Conservation (phyloP, 1,140 invertebrate species). For the Polypedilum pembai region DNA sequence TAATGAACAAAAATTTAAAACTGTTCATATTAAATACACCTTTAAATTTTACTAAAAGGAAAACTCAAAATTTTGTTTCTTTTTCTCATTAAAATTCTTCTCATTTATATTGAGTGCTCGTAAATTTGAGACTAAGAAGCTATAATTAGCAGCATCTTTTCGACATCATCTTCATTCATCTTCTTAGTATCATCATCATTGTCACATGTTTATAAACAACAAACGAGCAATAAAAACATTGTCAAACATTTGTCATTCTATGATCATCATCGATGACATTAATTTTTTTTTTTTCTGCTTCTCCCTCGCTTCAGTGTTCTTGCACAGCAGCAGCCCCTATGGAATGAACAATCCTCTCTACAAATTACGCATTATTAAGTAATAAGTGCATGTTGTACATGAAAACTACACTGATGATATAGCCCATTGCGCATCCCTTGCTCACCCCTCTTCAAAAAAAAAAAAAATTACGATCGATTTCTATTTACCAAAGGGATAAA, state of each 20-base stretch:
- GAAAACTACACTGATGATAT: background rate
- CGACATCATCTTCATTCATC: too few relatives aligned
- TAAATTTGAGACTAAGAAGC: too few relatives aligned
- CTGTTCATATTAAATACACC: too few relatives aligned
- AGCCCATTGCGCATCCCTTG: background rate
- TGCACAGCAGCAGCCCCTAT: background rate
- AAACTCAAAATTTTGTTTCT: too few relatives aligned
- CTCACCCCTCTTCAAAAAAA: background rate
- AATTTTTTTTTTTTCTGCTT: background rate
- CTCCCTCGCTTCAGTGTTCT: background rate
- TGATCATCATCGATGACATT: background rate
- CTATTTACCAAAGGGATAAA: background rate
- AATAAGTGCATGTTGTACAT: slow-evolving; percentile 9
- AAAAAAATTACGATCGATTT: too few relatives aligned
- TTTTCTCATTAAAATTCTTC: too few relatives aligned
- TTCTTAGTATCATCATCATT: background rate
- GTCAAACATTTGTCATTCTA: background rate
- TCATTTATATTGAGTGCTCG: too few relatives aligned
- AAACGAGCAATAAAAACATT: background rate
- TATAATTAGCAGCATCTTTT: too few relatives aligned
- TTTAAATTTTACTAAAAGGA: too few relatives aligned
- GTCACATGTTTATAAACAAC: background rate
- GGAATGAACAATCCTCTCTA: background rate
- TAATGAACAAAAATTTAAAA: too few relatives aligned
- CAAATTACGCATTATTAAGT: slow-evolving; percentile 13